These are phyloP conservation scores for Zosterops pallidus DNA, from an alignment of 2,113 vertebrate genomes.

Conservation along the genomic window DNA sequence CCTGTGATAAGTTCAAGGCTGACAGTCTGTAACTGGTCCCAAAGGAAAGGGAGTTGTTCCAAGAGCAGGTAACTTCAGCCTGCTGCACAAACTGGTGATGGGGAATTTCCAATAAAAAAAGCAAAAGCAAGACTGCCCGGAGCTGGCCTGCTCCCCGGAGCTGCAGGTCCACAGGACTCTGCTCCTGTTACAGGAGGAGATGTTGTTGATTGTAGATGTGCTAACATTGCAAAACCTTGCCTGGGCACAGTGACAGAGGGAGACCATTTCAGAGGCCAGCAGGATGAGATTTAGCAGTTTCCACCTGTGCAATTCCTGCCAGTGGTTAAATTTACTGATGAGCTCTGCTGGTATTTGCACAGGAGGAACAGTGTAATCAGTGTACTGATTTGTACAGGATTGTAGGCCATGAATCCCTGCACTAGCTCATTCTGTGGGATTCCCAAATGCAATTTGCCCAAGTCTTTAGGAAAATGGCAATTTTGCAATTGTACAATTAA, in stretches of 20 bases:
- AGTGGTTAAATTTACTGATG: neutral
- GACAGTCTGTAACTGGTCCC: neutral
- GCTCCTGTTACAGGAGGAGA: neutral
- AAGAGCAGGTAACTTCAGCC: neutral
- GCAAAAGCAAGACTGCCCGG: neutral
- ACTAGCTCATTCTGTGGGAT: neutral
- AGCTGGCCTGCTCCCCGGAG: neutral
- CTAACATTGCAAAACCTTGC: slow-evolving; percentile 29
- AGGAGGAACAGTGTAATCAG: neutral
- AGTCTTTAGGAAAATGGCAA: neutral
- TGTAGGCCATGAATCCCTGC: neutral
- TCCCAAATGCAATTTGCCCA: neutral
- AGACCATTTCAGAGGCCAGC: neutral
- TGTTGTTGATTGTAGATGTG: slow-evolving; percentile 10
- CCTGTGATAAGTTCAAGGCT: slow-evolving; percentile 16
- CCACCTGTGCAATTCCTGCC: neutral
- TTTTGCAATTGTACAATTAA: neutral
- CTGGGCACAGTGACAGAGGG: neutral
- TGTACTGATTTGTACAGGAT: neutral
- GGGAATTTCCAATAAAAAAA: slow-evolving; percentile 43
- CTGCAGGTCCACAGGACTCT: slow-evolving; percentile 25
- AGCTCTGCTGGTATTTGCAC: neutral
- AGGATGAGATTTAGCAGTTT: neutral
- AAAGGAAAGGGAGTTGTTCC: slow-evolving; percentile 30
- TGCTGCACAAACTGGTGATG: neutral